Percentiles rank a stretch among this genome's conserved stretches.
Conservation (phyloP, 1,140 invertebrate genomes). For the Zaprionus davidi region DNA sequence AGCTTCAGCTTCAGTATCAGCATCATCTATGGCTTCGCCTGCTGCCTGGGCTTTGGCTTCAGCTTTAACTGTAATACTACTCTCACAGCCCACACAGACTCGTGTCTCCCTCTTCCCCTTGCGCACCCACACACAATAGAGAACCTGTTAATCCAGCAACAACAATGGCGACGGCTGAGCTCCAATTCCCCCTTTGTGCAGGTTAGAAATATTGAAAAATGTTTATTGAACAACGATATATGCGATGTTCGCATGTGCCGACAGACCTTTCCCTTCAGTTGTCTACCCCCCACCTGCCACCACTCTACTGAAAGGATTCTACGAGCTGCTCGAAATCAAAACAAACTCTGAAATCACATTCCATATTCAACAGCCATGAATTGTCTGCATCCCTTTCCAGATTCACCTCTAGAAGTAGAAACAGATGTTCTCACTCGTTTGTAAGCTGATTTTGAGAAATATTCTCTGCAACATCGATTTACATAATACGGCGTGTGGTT, state of each 20-base stretch:
- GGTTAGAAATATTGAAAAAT: constrained; percentile 77
- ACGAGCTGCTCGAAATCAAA: constrained; percentile 41
- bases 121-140: constrained; percentile 22
- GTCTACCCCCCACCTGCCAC: not conserved
- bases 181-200: constrained; percentile 26
- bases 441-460: constrained; percentile 74
- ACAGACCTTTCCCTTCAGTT: constrained; percentile 9
- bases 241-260: constrained; percentile 41
- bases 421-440: constrained; percentile 67
- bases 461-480: constrained; percentile 60
- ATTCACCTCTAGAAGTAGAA: constrained; percentile 29
- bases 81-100: constrained; percentile 44
- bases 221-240: constrained; percentile 71
- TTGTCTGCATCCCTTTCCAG: not conserved
- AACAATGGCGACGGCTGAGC: constrained; percentile 48
- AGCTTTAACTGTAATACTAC: constrained; percentile 28
- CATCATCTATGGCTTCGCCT: not conserved
- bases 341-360: constrained; percentile 63
- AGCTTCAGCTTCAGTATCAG: constrained; percentile 4
- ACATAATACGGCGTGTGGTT: constrained; percentile 54
- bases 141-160: constrained; percentile 64
- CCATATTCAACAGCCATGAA: constrained; percentile 34
- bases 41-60: not conserved
- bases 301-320: not conserved
- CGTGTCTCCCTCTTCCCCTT: constrained; percentile 19